Base-by-base conservation (phyloP, 2,888 invertebrate genomes). In the Stenichneumon culpator region DNA sequence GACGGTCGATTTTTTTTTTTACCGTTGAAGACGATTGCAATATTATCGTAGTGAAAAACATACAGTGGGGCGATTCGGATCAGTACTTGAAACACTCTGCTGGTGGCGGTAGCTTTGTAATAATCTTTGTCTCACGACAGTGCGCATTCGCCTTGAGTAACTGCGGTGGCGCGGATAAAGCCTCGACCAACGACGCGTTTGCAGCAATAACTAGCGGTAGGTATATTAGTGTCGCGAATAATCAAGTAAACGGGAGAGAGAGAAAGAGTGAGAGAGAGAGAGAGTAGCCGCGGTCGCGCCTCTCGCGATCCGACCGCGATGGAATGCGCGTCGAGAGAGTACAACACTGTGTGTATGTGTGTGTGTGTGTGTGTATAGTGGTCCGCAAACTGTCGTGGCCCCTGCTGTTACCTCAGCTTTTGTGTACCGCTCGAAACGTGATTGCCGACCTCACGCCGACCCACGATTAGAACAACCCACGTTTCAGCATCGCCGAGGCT, bases 191-290 rank as follows among this genome's bases (percentile, higher is more conserved):
- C 74, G 47, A n/a, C 32, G 44, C 74, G 57, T 44, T 63, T 74
- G 74, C 74, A 67, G 82, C 67, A 82, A 85, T 79, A 82, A 81
- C 81, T 75, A 75, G 82, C 70, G 57, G 70, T 74, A 36, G 79
- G 79, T 82, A 72, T 67, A 79, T 82, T 82, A 85, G 82, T 85
- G 85, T 82, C 82, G 75, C 70, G 75, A 82, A 82, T 85, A 85
- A 85, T 85, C 85, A 79, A 85, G 79, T 79, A 78, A 87, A 81
- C 80, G 82, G 86, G 83, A 82, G 82, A 82, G 72, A 72, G 72
- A 84, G 84, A 84, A 50, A 82, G 72, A 74, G 72, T 82, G 84
- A 83, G 54, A 68, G 50, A 70, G 84, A 83, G 54, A 68, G 50
- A 70, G 44, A 78, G 79, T 75, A 75, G 79, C 77, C 75, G 82